Evolutionary conservation across 2,888 invertebrate genomes (phyloP).

Genomic region (Frankliniella fusca): DNA sequence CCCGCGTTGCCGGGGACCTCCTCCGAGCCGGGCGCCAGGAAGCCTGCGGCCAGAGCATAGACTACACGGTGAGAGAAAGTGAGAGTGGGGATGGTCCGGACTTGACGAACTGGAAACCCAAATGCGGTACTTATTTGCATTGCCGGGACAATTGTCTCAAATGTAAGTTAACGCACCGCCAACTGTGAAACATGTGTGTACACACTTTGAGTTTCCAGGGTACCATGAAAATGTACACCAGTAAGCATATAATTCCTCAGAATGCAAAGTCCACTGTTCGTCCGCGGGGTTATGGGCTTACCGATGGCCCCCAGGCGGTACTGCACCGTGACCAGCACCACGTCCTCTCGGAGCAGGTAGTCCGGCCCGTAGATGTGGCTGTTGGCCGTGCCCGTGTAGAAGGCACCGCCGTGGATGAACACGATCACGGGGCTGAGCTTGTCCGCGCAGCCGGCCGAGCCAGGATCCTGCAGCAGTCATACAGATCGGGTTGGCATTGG

Average conservation of each 20-base stretch:
- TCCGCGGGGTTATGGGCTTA: background rate
- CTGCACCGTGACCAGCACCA: constrained; percentile 9
- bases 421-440: constrained; percentile 9
- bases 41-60: constrained; percentile 37
- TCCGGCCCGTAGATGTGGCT: constrained; percentile 23
- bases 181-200: background rate
- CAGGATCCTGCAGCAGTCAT: too few relatives aligned
- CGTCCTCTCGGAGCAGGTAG: constrained; percentile 1
- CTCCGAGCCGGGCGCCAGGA: constrained; percentile 50
- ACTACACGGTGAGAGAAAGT: background rate
- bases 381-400: constrained; percentile 23
- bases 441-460: background rate
- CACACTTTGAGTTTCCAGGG: background rate
- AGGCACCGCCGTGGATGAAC: background rate
- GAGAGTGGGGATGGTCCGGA: too few relatives aligned
- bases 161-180: background rate
- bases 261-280: too few relatives aligned
- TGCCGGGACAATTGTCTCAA: too few relatives aligned
- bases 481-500: too few relatives aligned
- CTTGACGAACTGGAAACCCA: too few relatives aligned
- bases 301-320: constrained; percentile 10
- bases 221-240: background rate
- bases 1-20: constrained; percentile 52
- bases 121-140: too few relatives aligned
- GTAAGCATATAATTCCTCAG: too few relatives aligned